Evolutionary conservation across 2,113 vertebrate species (phyloP), one percentile per base, ranked within the genome.

Genomic region (Rostratula benghalensis): DNA sequence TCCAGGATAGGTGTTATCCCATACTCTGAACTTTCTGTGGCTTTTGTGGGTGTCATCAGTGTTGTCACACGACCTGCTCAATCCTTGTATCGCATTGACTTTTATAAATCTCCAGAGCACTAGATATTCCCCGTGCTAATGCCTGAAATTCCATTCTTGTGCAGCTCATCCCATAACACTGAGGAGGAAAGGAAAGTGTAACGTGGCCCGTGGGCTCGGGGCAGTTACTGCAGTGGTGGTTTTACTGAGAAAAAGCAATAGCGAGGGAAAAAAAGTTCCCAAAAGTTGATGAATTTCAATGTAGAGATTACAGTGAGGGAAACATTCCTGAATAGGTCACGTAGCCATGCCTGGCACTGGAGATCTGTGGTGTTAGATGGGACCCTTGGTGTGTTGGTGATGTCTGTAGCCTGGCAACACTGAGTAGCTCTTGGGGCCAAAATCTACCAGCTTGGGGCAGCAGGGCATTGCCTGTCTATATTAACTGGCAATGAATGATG

Each of bases 261-360:
- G 27, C 53, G 61, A 41, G 11, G 31, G 51, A 53, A 57, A 45
- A 59, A 16, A 7, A n/a, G 15, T 39, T 35, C 37, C 11, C 14
- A 22, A 33, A 39, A 35, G 8, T 25, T 83, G 25, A 23, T 54
- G 67, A 28, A 69, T 83, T 79, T 83, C 33, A 28, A 1, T 7
- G 25, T 21, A 11, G 39, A 21, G 41, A 5, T 76, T 9, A 5
- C 4, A 11, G 16, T 4, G 12, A 86, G 43, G 12, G 19, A 28
- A 4, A n/a, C 10, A 16, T 25, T 51, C 41, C 41, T 75, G 51
- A 63, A 20, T 17, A 65, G 41, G 17, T 59, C 12, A 13, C 0
- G 9, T 1, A 41, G 17, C 45, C 61, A 2, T 24, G 50, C 24
- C 31, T 27, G 3, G 3, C 2, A 2, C 24, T 9, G 79, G 54